phyloP scores from a whole-genome alignment of 2,888 invertebrate species.

The Teinopalpus imperialis region DNA sequence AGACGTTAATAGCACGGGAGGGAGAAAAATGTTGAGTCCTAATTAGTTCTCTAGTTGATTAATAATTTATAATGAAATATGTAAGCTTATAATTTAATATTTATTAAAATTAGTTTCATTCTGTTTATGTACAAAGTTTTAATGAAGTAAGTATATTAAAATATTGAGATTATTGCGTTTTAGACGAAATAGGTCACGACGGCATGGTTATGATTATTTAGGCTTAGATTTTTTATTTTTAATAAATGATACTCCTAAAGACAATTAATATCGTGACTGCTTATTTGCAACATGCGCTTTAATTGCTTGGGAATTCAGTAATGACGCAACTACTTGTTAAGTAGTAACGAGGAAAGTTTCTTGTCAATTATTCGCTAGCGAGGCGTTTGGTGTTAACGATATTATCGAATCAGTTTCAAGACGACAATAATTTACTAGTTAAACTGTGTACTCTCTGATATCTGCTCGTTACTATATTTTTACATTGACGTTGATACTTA shows the following conservation, averaged over 20 bases:
- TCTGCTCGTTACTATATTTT: no score
- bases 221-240: conserved; percentile 4
- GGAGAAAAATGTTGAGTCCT: conserved; percentile 10
- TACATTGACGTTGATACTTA: no score
- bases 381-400: conserved; percentile 8
- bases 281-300: conserved; percentile 28
- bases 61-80: conserved; percentile 15
- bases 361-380: conserved; percentile 36
- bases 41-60: conserved; percentile 17
- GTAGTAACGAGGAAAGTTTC: conserved; percentile 37
- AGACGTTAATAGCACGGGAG: conserved; percentile 4
- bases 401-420: conserved; percentile 7
- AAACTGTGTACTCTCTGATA: conserved; percentile 38
- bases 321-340: conserved; percentile 33
- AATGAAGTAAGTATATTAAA: conserved; percentile 6
- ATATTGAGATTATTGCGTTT: conserved; percentile 7
- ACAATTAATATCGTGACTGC: conserved; percentile 20
- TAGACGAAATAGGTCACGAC: conserved; percentile 16
- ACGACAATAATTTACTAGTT: conserved; percentile 2
- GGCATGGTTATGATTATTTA: conserved; percentile 1
- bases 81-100: conserved; percentile 16
- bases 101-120: conserved; percentile 24
- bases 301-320: conserved; percentile 41
- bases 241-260: conserved; percentile 11
- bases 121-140: conserved; percentile 11